Percentiles rank a stretch among this genome's conserved stretches.
Evolutionary conservation across 1,140 invertebrate genomes (phyloP).

Genomic region (Saccostrea glomerata): DNA sequence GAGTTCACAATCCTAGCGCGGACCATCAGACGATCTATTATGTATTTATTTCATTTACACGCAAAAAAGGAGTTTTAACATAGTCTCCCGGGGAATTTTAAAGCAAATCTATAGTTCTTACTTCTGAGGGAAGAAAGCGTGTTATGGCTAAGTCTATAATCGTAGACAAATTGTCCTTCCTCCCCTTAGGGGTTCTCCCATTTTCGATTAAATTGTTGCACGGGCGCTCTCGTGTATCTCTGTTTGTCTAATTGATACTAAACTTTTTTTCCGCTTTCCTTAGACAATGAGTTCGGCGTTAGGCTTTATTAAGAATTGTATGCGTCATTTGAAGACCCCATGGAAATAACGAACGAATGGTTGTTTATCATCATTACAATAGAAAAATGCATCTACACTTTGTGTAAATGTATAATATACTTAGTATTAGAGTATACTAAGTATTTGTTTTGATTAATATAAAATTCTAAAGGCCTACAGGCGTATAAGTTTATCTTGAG

Average conservation of each 20-base stretch:
- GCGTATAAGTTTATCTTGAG: too few relatives aligned
- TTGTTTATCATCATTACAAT: background rate
- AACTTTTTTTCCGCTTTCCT: constrained; percentile 9
- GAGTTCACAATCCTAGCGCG: constrained; percentile 53
- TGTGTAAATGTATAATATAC: too few relatives aligned
- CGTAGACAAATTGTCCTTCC: constrained; percentile 41
- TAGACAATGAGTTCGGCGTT: background rate
- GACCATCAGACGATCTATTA: constrained; percentile 60
- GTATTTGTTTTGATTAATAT: too few relatives aligned
- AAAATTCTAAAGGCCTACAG: too few relatives aligned
- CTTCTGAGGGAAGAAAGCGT: constrained; percentile 46
- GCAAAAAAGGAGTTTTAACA: constrained; percentile 58
- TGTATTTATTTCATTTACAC: constrained; percentile 62
- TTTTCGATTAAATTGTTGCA: constrained; percentile 51
- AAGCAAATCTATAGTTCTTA: constrained; percentile 48
- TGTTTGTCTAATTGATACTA: constrained; percentile 24
- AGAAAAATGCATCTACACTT: too few relatives aligned
- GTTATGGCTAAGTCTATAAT: constrained; percentile 48
- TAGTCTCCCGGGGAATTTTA: constrained; percentile 57
- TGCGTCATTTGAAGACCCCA: background rate
- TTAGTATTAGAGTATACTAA: too few relatives aligned
- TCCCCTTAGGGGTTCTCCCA: constrained; percentile 1
- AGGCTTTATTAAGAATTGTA: constrained; percentile 15
- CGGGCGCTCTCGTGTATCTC: constrained; percentile 28
- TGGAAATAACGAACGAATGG: background rate